phyloP scores from a whole-genome alignment of 2,113 vertebrate genomes.

The Aptenodytes patagonicus region DNA sequence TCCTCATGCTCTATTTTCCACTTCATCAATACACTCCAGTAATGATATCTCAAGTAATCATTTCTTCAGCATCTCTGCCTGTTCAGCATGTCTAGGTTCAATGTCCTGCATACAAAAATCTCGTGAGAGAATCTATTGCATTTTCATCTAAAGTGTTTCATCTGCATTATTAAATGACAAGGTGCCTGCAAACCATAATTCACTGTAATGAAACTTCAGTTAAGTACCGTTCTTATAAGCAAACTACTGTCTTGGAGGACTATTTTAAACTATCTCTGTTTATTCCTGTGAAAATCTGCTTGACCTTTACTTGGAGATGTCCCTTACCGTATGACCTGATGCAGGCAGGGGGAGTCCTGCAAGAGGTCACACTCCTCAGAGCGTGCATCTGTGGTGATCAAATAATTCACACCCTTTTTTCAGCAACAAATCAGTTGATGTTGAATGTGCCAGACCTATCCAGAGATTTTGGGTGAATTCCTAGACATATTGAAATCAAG shows the following conservation, averaged over 20 bases:
- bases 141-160: background rate
- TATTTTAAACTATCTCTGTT: background rate
- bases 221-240: background rate
- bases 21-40: background rate
- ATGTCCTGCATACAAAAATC: background rate
- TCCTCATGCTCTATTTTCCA: background rate
- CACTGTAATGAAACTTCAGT: background rate
- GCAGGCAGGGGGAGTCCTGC: background rate
- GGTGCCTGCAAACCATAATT: background rate
- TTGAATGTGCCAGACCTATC: constrained; percentile 11
- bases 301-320: background rate
- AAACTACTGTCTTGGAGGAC: background rate
- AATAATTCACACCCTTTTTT: background rate
- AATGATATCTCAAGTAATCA: background rate
- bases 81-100: background rate
- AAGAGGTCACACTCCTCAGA: background rate
- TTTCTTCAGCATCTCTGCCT: background rate
- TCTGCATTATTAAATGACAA: background rate
- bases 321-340: background rate
- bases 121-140: background rate
- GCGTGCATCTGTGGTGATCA: background rate
- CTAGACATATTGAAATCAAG: background rate
- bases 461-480: constrained; percentile 7
- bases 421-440: background rate
- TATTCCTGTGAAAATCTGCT: background rate